phyloP scores from a whole-genome alignment of 1,140 invertebrate genomes.

The Parasteatoda tepidariorum region DNA sequence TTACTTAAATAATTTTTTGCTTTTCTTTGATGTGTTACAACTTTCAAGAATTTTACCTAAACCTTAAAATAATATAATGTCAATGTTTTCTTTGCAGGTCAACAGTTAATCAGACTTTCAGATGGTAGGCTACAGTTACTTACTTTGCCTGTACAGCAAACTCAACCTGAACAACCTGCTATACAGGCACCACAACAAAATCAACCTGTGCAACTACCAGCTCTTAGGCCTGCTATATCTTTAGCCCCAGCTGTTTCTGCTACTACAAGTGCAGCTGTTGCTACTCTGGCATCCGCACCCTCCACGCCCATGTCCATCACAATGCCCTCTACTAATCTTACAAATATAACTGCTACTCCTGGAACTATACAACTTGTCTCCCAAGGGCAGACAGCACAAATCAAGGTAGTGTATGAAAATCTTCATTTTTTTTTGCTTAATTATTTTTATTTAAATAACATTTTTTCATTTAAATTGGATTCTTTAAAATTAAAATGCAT shows the following conservation, averaged over 20 bases:
- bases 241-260: conserved; percentile 39
- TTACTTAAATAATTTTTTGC: too few relatives aligned
- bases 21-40: too few relatives aligned
- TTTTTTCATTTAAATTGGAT: neutral
- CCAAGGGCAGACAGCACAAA: conserved; percentile 51
- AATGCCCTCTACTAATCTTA: conserved; percentile 17
- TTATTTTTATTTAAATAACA: neutral
- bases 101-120: conserved; percentile 91
- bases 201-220: conserved; percentile 49
- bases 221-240: conserved; percentile 58
- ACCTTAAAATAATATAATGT: too few relatives aligned
- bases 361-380: conserved; percentile 57
- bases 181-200: conserved; percentile 65
- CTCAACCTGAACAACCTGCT: conserved; percentile 62
- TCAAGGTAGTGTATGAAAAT: conserved; percentile 11
- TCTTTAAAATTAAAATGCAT: too few relatives aligned
- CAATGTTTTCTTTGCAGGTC: conserved; percentile 73
- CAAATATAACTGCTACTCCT: conserved; percentile 29
- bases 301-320: conserved; percentile 39
- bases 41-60: too few relatives aligned
- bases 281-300: conserved; percentile 23
- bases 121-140: conserved; percentile 93
- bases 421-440: neutral
- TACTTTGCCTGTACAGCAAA: conserved; percentile 70
- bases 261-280: conserved; percentile 33